Evolutionary conservation across 2,888 invertebrate species (phyloP), one percentile per base, ranked within the genome.

Genomic region (Drosophila formosana): DNA sequence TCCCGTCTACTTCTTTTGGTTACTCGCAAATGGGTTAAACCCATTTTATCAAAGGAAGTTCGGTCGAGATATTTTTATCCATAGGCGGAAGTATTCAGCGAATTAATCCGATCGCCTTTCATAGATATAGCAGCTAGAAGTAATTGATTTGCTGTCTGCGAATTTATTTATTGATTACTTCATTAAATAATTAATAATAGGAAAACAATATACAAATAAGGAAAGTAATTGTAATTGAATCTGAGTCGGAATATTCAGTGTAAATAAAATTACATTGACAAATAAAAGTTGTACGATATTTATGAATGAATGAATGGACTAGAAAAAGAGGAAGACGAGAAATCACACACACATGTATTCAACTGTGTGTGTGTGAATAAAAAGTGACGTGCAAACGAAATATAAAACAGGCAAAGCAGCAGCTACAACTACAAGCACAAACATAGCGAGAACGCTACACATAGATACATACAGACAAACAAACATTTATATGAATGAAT

Each of bases 261-360:
- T 18, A 62, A 13, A 1, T 18, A 13, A 65, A 69, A 30, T 66
- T 66, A 32, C 26, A 52, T 26, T 46, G 67, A n/a, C 66, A 58
- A 61, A 65, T 57, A 57, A 57, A 63, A 55, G 50, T 51, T 26
- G 30, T 64, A 71, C 30, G 63, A 73, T 77, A 72, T 70, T 89
- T 82, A 89, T 89, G 84, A 85, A 84, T 84, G 83, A 89, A 89
- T 60, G 66, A 79, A 79, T 60, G 51, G 18, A 2, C 18, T 18
- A 18, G 18, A 18, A 18, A 18, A 18, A 18, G 18, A 18, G 2
- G 18, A 18, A 69, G 64, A 56, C 60, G 43, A 68, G 39, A 63
- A 52, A 57, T 13, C 68, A 69, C 60, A 26, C 8, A 11, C 18
- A 39, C 25, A 1, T n/a, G 8, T 8, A 25, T 13, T 11, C 32